These are phyloP conservation scores for Rostratula benghalensis DNA, from an alignment of 2,113 vertebrate species.

Conservation along the genomic window DNA sequence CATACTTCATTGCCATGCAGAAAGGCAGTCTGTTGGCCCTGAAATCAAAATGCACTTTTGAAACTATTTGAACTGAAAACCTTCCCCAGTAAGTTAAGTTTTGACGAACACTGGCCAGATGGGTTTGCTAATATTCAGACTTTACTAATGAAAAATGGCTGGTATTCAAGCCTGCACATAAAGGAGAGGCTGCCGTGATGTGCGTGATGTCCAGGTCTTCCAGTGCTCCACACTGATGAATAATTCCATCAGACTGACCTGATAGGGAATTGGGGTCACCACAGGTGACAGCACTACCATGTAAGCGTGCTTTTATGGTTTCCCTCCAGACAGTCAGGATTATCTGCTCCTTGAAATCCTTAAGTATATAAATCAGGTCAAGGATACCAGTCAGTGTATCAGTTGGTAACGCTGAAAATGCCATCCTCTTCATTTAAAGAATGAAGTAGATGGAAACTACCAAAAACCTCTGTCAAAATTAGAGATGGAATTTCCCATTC, in stretches of 20 bases:
- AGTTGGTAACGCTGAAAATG: background rate
- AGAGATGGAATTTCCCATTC: background rate
- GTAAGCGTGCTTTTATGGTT: background rate
- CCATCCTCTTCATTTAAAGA: background rate
- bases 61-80: slow-evolving; percentile 6
- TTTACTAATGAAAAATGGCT: slow-evolving; percentile 2
- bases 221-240: background rate
- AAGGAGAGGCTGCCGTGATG: no score
- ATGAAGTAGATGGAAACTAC: background rate
- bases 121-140: background rate
- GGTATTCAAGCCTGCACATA: background rate
- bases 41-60: slow-evolving; percentile 7
- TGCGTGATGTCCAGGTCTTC: no score
- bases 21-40: background rate
- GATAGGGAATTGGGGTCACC: background rate
- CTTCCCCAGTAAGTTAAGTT: background rate
- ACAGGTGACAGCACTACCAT: slow-evolving; percentile 3
- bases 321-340: background rate
- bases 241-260: background rate
- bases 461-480: background rate
- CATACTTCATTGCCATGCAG: background rate
- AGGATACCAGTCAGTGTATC: background rate
- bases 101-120: slow-evolving; percentile 21
- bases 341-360: background rate
- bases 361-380: background rate